phyloP scores from a whole-genome alignment of 2,113 vertebrate species.

The Oenanthe oenanthe region DNA sequence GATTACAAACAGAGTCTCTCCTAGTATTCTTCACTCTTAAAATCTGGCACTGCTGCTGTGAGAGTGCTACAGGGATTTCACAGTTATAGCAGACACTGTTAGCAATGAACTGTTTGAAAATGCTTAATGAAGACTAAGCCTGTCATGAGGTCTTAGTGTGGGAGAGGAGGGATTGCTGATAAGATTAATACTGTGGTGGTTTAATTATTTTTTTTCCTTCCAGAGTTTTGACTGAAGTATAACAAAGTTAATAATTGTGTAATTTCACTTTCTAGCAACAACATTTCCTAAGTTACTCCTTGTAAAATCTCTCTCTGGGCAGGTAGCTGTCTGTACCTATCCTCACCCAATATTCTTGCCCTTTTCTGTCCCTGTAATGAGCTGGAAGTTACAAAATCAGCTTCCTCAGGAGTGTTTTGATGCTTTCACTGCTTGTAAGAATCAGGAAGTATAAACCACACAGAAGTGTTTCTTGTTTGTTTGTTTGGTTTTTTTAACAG shows the following conservation, averaged over 20 bases:
- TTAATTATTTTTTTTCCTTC: background rate
- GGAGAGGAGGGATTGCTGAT: background rate
- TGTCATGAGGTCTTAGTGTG: background rate
- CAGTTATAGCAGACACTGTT: background rate
- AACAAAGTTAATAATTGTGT: background rate
- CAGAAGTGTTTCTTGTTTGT: background rate
- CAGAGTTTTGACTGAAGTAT: background rate
- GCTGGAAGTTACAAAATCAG: background rate
- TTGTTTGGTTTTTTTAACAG: background rate
- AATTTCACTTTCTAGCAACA: background rate
- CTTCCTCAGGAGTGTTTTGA: background rate
- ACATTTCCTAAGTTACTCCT: background rate
- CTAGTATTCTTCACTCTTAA: background rate
- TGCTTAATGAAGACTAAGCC: slow-evolving; percentile 1
- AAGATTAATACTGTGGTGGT: background rate
- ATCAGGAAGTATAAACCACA: slow-evolving; percentile 28
- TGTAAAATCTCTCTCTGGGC: background rate
- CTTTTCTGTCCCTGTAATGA: background rate
- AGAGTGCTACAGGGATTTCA: background rate
- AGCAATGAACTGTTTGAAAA: background rate
- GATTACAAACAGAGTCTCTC: background rate
- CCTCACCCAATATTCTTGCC: background rate
- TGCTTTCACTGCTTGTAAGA: slow-evolving; percentile 22
- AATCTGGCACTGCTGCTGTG: background rate
- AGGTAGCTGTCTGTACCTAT: background rate